These are phyloP conservation scores for Drosophila maculinotata DNA, from an alignment of 2,888 invertebrate species.

Conservation along the genomic window DNA sequence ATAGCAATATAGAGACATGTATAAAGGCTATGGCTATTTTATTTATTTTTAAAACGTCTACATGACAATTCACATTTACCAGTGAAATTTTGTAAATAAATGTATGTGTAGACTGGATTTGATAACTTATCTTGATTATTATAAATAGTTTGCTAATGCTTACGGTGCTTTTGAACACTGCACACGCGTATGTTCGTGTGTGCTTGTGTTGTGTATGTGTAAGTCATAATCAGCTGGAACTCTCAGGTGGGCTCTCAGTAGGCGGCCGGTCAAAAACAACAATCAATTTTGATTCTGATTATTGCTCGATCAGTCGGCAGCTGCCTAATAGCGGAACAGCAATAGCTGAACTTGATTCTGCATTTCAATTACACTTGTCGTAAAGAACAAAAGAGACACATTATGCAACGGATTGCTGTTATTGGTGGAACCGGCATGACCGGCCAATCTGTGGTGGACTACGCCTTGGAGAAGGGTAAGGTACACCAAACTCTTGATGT, in stretches of 20 bases:
- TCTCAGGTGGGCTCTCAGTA: constrained; percentile 27
- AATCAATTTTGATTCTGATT: constrained; percentile 45
- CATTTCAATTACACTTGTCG: neutral
- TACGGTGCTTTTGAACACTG: constrained; percentile 43
- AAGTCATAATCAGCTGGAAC: constrained; percentile 58
- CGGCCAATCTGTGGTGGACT: constrained; percentile 91
- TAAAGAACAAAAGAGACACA: constrained; percentile 22
- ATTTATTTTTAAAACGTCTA: constrained; percentile 11
- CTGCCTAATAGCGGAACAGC: constrained; percentile 11
- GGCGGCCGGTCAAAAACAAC: constrained; percentile 23
- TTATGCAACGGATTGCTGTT: constrained; percentile 92
- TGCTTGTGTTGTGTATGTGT: constrained; percentile 20
- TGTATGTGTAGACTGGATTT: constrained; percentile 4
- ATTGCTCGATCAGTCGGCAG: constrained; percentile 27
- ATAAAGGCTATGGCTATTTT: constrained; percentile 4
- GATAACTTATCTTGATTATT: constrained; percentile 45
- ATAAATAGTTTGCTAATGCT: constrained; percentile 15
- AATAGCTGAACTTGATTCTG: constrained; percentile 1
- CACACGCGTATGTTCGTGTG: neutral
- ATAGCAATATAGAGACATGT: neutral
- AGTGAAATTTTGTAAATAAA: constrained; percentile 32
- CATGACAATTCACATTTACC: constrained; percentile 22
- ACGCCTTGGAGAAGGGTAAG: constrained; percentile 92
- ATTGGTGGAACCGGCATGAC: constrained; percentile 93
- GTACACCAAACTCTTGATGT: neutral